Base-by-base conservation (phyloP, 2,797 vertebrate species). In the Sebastes goodei region DNA sequence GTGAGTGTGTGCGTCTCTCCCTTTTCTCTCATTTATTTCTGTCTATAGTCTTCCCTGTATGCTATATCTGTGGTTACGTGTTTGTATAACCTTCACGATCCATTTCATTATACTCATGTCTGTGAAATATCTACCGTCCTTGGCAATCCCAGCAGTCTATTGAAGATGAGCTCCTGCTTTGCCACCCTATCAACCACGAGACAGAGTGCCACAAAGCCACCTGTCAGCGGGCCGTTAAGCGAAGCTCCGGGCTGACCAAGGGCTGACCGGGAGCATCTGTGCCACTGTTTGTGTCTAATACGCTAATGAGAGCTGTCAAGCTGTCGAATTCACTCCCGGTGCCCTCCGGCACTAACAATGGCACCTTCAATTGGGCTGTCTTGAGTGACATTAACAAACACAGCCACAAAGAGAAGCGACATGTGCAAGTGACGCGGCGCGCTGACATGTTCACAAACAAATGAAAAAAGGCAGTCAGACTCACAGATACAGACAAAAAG, bases 301-400 rank as follows among this genome's bases (percentile, higher is more conserved):
- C 91, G 88, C 92, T 95, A 96, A 95, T 95, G 93, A 94, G 94
- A 93, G 91, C 92, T 94, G 94, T 95, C 94, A 94, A 93, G 86
- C 91, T 92, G 95, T 94, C 92, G 73, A 88, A 90, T 93, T 84
- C 89, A 83, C 86, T 93, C 88, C 83, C 33, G 75, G 81, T 92
- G 92, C 92, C 92, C 92, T 90, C 86, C 80, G 84, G 90, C 85
- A 71, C 86, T 71, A 88, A 94, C 92, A 95, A 95, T 94, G 91
- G 91, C 92, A 93, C 92, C 89, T 94, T 92, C 90, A 92, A 87
- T 93, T 94, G 91, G 89, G 87, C 85, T 94, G 90, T 90, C 81
- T 86, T 92, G 91, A 91, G 82, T 91, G 92, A 93, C 93, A 87
- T 90, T 92, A 90, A 89, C 83, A 91, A 89, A 91, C 88, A 60